phyloP scores from a whole-genome alignment of 2,113 vertebrate species.

The Gadus macrocephalus region DNA sequence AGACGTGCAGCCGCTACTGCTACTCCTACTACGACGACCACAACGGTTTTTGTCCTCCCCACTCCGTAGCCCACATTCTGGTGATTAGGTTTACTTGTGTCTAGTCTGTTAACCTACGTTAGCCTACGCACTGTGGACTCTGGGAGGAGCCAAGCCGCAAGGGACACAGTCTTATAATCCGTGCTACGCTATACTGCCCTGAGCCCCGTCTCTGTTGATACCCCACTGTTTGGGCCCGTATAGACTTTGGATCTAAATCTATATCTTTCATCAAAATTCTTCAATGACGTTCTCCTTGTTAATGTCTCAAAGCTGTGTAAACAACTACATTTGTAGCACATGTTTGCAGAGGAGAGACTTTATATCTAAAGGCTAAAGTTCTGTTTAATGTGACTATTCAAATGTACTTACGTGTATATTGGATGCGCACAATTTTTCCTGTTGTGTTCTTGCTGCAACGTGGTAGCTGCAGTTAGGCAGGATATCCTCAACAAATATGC shows the following conservation, averaged over 20 bases:
- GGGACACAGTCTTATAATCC: neutral
- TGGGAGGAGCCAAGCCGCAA: conserved; percentile 12
- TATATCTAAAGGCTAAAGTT: neutral
- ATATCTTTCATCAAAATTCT: too few species aligned
- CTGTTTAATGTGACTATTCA: too few species aligned
- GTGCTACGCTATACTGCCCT: too few species aligned
- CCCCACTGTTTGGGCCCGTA: too few species aligned
- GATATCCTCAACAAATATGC: conserved; percentile 32
- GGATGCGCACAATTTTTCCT: too few species aligned
- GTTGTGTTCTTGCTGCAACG: neutral
- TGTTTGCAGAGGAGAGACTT: too few species aligned
- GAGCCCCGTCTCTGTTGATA: too few species aligned
- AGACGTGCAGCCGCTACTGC: conserved; percentile 1
- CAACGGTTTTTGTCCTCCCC: conserved; percentile 44
- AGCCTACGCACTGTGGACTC: conserved; percentile 24
- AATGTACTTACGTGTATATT: too few species aligned
- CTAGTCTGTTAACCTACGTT: conserved; percentile 25
- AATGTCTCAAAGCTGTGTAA: too few species aligned
- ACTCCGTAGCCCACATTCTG: conserved; percentile 56
- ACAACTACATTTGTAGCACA: too few species aligned
- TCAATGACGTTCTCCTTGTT: too few species aligned
- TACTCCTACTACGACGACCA: neutral
- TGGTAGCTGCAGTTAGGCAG: conserved; percentile 13
- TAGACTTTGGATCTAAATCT: too few species aligned
- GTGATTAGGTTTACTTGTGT: conserved; percentile 44